Evolutionary conservation across 2,113 vertebrate species (phyloP).

Genomic region (Nestor notabilis): DNA sequence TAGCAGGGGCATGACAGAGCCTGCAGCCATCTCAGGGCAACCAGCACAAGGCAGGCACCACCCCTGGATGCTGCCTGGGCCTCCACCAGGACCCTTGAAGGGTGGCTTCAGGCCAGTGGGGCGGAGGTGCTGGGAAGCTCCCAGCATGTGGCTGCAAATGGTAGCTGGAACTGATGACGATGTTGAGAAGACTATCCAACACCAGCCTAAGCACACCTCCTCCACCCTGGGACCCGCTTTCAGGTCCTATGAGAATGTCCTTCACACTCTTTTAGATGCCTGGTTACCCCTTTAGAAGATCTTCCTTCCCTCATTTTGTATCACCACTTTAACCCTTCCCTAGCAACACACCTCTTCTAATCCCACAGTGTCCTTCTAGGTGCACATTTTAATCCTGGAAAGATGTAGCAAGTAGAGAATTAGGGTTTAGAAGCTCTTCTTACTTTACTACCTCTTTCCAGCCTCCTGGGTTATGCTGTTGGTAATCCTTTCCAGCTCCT

Average conservation of each 20-base stretch:
- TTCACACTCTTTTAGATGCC: neutral
- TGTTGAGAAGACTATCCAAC: neutral
- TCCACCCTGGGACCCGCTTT: neutral
- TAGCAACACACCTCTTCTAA: neutral
- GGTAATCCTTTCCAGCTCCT: neutral
- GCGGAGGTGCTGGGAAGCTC: neutral
- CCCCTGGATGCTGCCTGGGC: neutral
- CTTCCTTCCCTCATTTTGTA: neutral
- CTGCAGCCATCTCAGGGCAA: neutral
- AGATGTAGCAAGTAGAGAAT: neutral
- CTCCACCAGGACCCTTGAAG: neutral
- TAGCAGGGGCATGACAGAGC: neutral
- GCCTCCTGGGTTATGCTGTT: neutral
- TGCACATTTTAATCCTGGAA: neutral
- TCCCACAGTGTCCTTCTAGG: neutral
- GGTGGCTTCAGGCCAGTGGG: neutral
- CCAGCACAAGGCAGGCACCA: neutral
- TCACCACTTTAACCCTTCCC: neutral
- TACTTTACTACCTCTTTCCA: neutral
- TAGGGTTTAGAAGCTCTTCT: neutral
- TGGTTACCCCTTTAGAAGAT: neutral
- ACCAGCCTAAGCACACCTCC: neutral
- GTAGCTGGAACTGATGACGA: neutral
- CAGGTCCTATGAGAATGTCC: neutral
- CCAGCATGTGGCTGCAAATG: neutral